Evolutionary conservation across 1,140 invertebrate genomes (phyloP), one percentile per base, ranked within the genome.

Genomic region (Tyrophagus putrescentiae): DNA sequence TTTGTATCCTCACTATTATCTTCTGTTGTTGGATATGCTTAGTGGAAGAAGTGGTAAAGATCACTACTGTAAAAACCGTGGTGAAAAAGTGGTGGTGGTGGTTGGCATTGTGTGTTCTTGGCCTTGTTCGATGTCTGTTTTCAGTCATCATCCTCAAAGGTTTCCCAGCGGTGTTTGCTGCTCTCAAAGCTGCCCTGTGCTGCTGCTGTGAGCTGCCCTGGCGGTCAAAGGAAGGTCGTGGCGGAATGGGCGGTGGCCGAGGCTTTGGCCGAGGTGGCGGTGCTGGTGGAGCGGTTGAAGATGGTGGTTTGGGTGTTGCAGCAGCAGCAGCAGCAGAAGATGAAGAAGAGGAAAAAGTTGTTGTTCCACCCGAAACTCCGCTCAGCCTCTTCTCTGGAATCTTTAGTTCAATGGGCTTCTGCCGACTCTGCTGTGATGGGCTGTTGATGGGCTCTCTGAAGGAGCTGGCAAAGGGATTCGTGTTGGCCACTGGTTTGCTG

Each of bases 391-490:
- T 11, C 18, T 52, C 4, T 1, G 64, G 64, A 27, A 65, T 63
- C 36, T 62, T 50, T 33, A 66, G 39, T 42, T 66, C 64, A 23
- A 66, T 34, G 7, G 64, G 45, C 39, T 60, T n/a, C n/a, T n/a
- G n/a, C n/a, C n/a, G n/a, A n/a, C n/a, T n/a, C n/a, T n/a, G n/a
- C n/a, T n/a, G n/a, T n/a, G n/a, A n/a, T n/a, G n/a, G n/a, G 61
- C 11, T 68, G 63, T 11, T 36, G 68, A 65, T 52, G 64, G 7
- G 16, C 34, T 31, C 36, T 4, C 23, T 28, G 11, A 3, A 3
- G 1, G 21, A 16, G 27, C 13, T 9, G 4, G 27, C 18, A 31
- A 31, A 54, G 23, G 45, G 45, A 48, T 21, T 7, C 6, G 31
- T 48, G 18, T 7, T 29, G 7, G 23, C 31, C 45, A 13, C 45